phyloP scores from a whole-genome alignment of 2,113 vertebrate genomes.

The Leiothrix lutea region DNA sequence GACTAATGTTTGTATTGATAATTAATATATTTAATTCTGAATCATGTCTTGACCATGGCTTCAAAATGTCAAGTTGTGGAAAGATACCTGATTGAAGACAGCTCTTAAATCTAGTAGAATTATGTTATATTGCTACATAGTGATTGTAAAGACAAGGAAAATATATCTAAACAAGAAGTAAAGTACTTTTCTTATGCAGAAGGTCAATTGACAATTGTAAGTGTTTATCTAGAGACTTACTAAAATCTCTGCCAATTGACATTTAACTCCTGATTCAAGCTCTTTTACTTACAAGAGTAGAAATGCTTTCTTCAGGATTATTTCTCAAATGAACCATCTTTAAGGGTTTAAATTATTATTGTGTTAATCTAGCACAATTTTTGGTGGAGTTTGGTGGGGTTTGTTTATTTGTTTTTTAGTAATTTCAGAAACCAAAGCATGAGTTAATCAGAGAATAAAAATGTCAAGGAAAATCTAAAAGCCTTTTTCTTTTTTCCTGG shows the following conservation, averaged over 20 bases:
- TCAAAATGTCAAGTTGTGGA: not conserved
- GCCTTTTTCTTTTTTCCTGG: rapidly evolving
- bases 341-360: not conserved
- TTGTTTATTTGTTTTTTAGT: not conserved
- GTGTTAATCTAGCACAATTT: not conserved
- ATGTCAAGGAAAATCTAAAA: not conserved
- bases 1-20: too few species aligned
- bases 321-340: not conserved
- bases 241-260: not conserved
- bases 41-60: not conserved
- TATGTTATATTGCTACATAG: not conserved
- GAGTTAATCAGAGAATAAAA: not conserved
- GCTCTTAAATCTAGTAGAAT: not conserved
- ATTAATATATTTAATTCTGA: not conserved
- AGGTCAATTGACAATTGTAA: not conserved
- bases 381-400: not conserved
- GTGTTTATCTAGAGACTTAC: not conserved
- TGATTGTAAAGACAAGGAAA: not conserved
- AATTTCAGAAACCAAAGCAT: not conserved
- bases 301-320: not conserved
- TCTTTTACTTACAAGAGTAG: not conserved
- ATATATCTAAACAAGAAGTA: not conserved
- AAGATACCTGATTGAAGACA: not conserved
- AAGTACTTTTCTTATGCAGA: not conserved
- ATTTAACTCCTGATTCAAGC: not conserved